Percentiles rank a stretch among this genome's conserved stretches.
phyloP scores from a whole-genome alignment of 2,797 vertebrate species.

The Anomalospiza imberbis region DNA sequence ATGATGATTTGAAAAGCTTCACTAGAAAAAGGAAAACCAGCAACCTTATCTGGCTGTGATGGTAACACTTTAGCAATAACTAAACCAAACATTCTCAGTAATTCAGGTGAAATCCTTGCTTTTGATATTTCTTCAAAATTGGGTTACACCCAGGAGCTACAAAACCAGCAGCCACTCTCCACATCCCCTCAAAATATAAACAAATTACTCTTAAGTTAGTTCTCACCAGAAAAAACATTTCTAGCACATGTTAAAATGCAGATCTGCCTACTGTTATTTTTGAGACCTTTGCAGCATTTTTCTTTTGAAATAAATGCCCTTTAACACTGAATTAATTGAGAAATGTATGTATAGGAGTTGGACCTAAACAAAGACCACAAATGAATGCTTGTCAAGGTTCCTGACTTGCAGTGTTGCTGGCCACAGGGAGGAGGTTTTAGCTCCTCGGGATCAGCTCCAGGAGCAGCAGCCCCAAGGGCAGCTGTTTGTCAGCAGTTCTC shows the following conservation, averaged over 20 bases:
- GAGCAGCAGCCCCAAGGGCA: background rate
- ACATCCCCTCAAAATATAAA: background rate
- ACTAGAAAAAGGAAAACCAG: background rate
- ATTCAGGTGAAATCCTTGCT: slow-evolving; percentile 15
- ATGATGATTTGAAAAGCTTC: slow-evolving; percentile 36
- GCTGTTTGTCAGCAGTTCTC: background rate
- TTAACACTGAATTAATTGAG: background rate
- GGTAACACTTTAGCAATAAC: slow-evolving; percentile 26
- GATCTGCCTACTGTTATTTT: background rate
- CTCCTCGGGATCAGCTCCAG: background rate
- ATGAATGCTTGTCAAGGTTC: background rate
- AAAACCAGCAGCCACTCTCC: background rate
- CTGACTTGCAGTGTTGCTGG: fast-evolving
- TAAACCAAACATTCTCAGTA: slow-evolving; percentile 33
- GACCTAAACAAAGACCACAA: background rate
- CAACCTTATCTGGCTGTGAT: background rate
- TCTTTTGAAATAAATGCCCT: background rate
- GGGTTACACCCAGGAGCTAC: background rate
- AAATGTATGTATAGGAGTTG: background rate
- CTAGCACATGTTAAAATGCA: background rate
- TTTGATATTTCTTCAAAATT: slow-evolving; percentile 47
- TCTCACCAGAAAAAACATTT: background rate
- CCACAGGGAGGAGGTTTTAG: background rate
- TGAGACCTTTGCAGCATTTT: background rate
- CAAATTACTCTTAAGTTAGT: background rate